Conservation (phyloP, 2,113 vertebrate species). For the Rhinogobius similis region DNA sequence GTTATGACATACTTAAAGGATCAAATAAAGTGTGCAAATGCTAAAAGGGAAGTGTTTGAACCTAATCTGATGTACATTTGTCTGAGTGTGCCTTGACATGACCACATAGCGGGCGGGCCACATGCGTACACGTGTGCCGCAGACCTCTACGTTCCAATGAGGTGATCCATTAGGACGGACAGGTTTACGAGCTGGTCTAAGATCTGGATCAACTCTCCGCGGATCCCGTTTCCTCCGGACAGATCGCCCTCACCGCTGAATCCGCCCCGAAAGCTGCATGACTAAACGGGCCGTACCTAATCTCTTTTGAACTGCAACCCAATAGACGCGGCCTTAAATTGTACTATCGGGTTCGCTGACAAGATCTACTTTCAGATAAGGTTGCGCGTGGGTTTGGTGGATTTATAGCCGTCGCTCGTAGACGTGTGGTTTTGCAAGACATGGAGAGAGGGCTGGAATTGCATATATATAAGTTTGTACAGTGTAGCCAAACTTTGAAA, state of each 20-base stretch:
- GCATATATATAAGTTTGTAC: neutral
- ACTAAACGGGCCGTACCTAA: conserved; percentile 75
- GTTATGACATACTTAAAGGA: neutral
- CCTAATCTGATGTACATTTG: conserved; percentile 18
- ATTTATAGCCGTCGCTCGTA: conserved; percentile 41
- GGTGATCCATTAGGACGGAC: conserved; percentile 70
- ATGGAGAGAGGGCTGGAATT: neutral
- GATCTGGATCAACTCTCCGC: conserved; percentile 69
- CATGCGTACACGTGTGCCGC: conserved; percentile 24
- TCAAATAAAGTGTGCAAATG: neutral
- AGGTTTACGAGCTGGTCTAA: conserved; percentile 70
- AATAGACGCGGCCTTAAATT: conserved; percentile 68
- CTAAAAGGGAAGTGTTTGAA: neutral
- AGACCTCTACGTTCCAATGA: conserved; percentile 28
- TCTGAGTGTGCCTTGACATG: conserved; percentile 21
- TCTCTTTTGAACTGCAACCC: conserved; percentile 75
- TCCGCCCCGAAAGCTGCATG: conserved; percentile 72
- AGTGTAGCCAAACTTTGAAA: neutral
- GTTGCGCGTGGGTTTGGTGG: conserved; percentile 62
- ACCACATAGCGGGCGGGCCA: conserved; percentile 5
- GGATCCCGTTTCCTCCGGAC: conserved; percentile 73
- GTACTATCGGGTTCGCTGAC: conserved; percentile 69
- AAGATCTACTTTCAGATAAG: conserved; percentile 74
- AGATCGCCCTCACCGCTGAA: conserved; percentile 65
- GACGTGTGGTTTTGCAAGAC: conserved; percentile 10